Base-by-base conservation (phyloP, 2,888 invertebrate genomes). In the Xylocampa areola region DNA sequence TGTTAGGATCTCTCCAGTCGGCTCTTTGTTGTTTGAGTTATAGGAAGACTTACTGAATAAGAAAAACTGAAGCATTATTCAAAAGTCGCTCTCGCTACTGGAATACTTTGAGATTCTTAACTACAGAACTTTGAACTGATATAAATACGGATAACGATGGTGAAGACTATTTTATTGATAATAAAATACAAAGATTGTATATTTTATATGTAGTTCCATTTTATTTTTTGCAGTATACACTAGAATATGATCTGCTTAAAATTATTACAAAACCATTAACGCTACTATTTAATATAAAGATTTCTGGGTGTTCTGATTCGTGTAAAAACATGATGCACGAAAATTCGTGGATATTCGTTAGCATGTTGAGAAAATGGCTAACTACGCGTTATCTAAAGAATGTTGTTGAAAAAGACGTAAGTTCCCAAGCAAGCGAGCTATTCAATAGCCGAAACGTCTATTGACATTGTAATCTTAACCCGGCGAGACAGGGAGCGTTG, bases 11-110 rank as follows among this genome's bases (percentile, higher is more conserved):
- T 79, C 82, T 79, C 82, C 85, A 86, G 86, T 77, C 86, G 85
- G 84, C 82, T 87, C 86, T 91, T 90, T 90, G 90, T 91, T 91
- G 84, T 89, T 86, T 83, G 86, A 87, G 85, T 89, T 88, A 90
- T 87, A 86, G 75, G 79, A 80, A 81, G 81, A 85, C 85, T 87
- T 81, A 84, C 81, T 81, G 87, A 86, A 88, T 86, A 88, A 87
- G 85, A 89, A 88, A 87, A 88, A 88, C 84, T 81, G 75, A 79
- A 85, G 81, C 76, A 86, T 88, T 87, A 86, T 85, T 87, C 81
- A 81, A 81, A 81, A 82, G 82, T 84, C 81, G 75, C 73, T 80
- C 74, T 76, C 53, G 67, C 67, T 70, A 71, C 71, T 74, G 74
- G 74, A 79, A 82, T 77, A 77, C 74, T 78, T 68, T 73, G 76